Base-by-base conservation (phyloP, 2,113 vertebrate species). In the Chascanopsetta lugubris region DNA sequence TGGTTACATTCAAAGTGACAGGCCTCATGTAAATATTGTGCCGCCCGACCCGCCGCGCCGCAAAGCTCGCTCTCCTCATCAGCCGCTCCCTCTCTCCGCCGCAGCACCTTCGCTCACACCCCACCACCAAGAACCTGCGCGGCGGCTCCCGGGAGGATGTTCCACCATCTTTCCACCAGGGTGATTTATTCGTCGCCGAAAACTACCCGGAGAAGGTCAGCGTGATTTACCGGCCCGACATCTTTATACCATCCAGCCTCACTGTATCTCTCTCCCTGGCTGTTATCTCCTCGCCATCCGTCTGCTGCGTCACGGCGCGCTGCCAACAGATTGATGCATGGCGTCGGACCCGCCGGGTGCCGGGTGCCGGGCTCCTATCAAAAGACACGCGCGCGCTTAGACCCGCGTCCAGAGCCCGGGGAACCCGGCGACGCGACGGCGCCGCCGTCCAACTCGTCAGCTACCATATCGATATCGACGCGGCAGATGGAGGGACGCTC, bases 321-420 rank as follows among this genome's bases (percentile, higher is more conserved):
- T 45, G 24, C 43, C 21, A 26, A 36, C 38, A 68, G 25, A 71
- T 5, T 69, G 48, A 71, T 46, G 60, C 13, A 58, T 65, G 22
- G 24, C 42, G 53, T 72, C 30, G 26, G 50, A 61, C 27, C 62
- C 43, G 48, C 67, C 25, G 48, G 34, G 48, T n/a, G n/a, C 65
- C 3, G 45, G 57, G 50, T 45, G 40, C 48, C 45, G 30, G 62
- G 20, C 21, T 62, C 43, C 48, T 46, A 69, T 62, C 46, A 56
- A 70, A 15, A 56, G 36, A 60, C 12, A 20, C 18, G 1, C n/a
- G 26, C 48, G 29, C 18, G 13, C 51, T 36, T 15, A 54, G n/a
- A n/a, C 24, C 15, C 2, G 12, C 8, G 25, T 49, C 15, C 7
- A 8, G 46, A 17, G 46, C 46, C 8, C n/a, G n/a, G 22, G 24